A percentile compares a stretch with the other conserved stretches of the same genome.
These are phyloP conservation scores for Orestias chungarensis DNA, from an alignment of 2,797 vertebrate species.

Conservation along the genomic window DNA sequence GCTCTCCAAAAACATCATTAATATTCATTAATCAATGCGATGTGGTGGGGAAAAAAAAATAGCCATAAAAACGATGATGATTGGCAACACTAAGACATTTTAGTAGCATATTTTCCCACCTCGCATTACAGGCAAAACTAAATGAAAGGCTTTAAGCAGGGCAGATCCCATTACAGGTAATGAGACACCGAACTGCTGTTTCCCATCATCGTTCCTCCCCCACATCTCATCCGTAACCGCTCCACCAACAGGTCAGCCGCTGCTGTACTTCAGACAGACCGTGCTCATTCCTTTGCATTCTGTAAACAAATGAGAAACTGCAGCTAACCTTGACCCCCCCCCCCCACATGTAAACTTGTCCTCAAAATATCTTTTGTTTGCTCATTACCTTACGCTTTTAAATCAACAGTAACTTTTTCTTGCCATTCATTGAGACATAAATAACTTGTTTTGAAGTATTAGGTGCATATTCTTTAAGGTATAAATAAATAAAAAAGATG, in stretches of 20 bases:
- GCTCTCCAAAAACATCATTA: not conserved
- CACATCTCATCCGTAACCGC: constrained; percentile 24
- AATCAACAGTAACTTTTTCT: not conserved
- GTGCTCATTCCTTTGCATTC: constrained; percentile 10
- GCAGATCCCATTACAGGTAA: constrained; percentile 74
- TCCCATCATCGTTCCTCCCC: constrained; percentile 43
- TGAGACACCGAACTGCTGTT: constrained; percentile 58
- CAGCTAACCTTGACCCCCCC: not conserved
- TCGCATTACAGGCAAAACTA: constrained; percentile 1
- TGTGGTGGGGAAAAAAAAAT: not conserved
- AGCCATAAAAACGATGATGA: not conserved
- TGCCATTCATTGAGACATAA: not conserved
- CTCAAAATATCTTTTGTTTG: not conserved
- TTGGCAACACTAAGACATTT: not conserved
- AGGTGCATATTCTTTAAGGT: constrained; percentile 1
- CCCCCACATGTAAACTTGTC: not conserved
- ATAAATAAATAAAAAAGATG: not conserved
- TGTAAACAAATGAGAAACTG: constrained; percentile 9
- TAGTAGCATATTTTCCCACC: constrained; percentile 27
- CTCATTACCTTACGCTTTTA: not conserved
- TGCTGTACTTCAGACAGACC: constrained; percentile 10
- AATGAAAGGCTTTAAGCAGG: constrained; percentile 21
- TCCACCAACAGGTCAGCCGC: constrained; percentile 27
- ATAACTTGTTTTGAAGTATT: not conserved
- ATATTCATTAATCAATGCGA: too few species aligned